Percentiles rank a stretch among this genome's conserved stretches.
These are phyloP conservation scores for Micropoecilia bifurca DNA, from an alignment of 2,797 vertebrate species.

Conservation along the genomic window DNA sequence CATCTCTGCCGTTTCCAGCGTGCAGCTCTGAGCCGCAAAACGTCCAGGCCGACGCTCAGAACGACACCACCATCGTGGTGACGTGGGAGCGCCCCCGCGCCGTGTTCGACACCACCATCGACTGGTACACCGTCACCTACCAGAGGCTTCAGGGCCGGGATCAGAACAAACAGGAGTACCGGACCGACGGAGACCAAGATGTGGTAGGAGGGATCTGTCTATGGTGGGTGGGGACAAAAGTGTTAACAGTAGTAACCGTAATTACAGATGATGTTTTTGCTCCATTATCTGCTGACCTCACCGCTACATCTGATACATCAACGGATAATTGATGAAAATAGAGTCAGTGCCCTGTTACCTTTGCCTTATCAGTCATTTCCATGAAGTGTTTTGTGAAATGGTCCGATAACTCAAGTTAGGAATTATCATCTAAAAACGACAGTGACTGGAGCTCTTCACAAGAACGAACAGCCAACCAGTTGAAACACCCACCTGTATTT, in stretches of 20 bases:
- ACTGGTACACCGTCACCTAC: conserved; percentile 93
- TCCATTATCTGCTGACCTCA: conserved; percentile 1
- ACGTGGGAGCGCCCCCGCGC: conserved; percentile 93
- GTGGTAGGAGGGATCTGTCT: conserved; percentile 82
- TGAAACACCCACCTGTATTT: not conserved
- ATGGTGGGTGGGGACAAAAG: not conserved
- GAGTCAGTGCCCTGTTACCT: not conserved
- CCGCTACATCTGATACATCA: not conserved
- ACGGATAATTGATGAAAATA: conserved; percentile 4
- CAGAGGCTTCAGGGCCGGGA: conserved; percentile 89
- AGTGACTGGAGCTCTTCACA: not conserved
- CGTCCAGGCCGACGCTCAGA: conserved; percentile 92
- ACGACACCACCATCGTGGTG: conserved; percentile 93
- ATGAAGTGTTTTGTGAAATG: not conserved
- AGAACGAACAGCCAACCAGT: not conserved
- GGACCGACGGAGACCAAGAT: conserved; percentile 98
- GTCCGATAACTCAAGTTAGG: not conserved
- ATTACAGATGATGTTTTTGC: conserved; percentile 10
- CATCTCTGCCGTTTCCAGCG: conserved; percentile 73
- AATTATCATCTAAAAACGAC: not conserved
- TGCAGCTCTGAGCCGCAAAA: conserved; percentile 96
- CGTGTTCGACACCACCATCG: conserved; percentile 92
- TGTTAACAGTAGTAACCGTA: not conserved
- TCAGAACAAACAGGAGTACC: conserved; percentile 88
- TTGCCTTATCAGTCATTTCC: not conserved